Conservation (phyloP, 2,797 vertebrate species). For the Todus mexicanus region DNA sequence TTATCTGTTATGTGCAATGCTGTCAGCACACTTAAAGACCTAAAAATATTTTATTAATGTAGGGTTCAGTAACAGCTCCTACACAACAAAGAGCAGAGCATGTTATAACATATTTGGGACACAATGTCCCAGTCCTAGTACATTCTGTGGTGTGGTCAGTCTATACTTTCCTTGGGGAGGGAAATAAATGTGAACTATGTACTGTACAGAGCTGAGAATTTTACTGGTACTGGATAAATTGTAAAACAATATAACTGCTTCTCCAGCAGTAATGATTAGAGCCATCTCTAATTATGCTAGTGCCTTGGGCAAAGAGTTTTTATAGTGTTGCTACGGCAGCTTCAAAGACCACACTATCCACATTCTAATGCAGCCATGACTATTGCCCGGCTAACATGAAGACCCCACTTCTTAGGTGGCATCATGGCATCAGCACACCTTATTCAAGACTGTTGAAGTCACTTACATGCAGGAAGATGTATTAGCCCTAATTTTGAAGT, state of each 20-base stretch:
- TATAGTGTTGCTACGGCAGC: not conserved
- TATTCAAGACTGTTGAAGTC: rapidly evolving
- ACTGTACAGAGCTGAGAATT: conserved; percentile 7
- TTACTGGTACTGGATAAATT: conserved; percentile 44
- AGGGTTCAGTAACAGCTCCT: not conserved
- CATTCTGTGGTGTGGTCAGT: conserved; percentile 19
- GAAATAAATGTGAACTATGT: conserved; percentile 17
- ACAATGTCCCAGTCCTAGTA: not conserved
- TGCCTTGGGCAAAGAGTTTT: conserved; percentile 31
- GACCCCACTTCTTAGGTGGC: not conserved
- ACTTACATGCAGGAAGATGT: not conserved
- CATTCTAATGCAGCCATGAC: not conserved
- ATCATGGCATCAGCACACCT: not conserved
- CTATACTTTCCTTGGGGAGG: conserved; percentile 39
- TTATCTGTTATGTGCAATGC: conserved; percentile 9
- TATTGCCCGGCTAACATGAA: not conserved
- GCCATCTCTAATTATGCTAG: not conserved
- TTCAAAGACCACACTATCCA: not conserved
- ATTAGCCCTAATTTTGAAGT: not conserved
- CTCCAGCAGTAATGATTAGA: conserved; percentile 34
- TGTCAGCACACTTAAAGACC: conserved; percentile 10
- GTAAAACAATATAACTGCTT: conserved; percentile 51
- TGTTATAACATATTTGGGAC: not conserved
- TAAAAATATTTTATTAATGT: conserved; percentile 13
- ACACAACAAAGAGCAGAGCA: not conserved